Evolutionary conservation across 2,888 invertebrate species (phyloP).

Genomic region (Heliconius charithonia): DNA sequence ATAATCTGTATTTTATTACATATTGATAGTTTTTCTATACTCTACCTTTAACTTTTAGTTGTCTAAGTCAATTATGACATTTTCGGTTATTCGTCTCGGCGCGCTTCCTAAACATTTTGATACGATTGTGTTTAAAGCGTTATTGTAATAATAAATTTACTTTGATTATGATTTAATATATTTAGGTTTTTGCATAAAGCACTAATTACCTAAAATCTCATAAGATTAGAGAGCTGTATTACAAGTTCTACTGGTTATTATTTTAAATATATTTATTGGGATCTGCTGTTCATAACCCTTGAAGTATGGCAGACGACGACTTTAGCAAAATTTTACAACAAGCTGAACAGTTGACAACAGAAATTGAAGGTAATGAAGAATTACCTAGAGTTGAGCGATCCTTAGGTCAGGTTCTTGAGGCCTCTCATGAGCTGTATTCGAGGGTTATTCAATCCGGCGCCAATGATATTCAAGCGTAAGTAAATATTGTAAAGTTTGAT

Average conservation of each 20-base stretch:
- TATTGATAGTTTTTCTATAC: too few species aligned
- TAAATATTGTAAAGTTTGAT: slow-evolving; percentile 40
- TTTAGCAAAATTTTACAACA: slow-evolving; percentile 94
- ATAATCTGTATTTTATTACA: too few species aligned
- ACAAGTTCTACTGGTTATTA: neutral
- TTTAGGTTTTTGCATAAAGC: neutral
- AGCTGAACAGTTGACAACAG: slow-evolving; percentile 95
- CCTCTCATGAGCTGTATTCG: slow-evolving; percentile 94
- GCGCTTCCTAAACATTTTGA: slow-evolving; percentile 30
- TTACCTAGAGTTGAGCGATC: slow-evolving; percentile 94
- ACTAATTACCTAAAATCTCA: neutral
- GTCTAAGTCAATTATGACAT: neutral
- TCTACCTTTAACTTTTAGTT: too few species aligned
- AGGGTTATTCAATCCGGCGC: slow-evolving; percentile 93
- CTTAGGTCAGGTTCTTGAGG: slow-evolving; percentile 94
- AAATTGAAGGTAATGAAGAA: slow-evolving; percentile 93
- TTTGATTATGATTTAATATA: slow-evolving; percentile 10
- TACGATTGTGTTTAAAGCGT: neutral
- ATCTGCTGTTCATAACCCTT: slow-evolving; percentile 60
- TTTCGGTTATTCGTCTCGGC: slow-evolving; percentile 31
- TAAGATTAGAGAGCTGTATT: neutral
- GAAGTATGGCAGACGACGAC: slow-evolving; percentile 83
- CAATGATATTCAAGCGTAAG: slow-evolving; percentile 96
- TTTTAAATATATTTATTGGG: neutral
- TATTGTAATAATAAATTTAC: slow-evolving; percentile 1